Conservation (phyloP, 2,797 vertebrate species). For the Nasua narica region DNA sequence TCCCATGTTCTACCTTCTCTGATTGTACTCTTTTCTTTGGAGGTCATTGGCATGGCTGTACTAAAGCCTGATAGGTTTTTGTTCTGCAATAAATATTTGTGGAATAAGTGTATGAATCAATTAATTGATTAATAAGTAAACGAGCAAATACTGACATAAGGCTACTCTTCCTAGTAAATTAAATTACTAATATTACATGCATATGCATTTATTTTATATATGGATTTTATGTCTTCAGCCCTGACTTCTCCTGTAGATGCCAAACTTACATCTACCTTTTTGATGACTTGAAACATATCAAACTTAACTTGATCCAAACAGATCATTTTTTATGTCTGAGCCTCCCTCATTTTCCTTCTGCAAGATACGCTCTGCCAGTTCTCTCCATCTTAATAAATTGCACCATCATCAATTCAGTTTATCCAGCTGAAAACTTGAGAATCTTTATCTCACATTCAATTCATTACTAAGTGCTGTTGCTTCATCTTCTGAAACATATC, state of each 20-base stretch:
- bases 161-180: neutral
- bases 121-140: neutral
- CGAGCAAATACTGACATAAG: neutral
- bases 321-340: neutral
- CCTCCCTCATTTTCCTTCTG: neutral
- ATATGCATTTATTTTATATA: neutral
- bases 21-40: neutral
- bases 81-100: neutral
- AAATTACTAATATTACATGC: neutral
- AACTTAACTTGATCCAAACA: constrained; percentile 1
- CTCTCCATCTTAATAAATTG: neutral
- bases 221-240: neutral
- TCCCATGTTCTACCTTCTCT: neutral
- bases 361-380: neutral
- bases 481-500: neutral
- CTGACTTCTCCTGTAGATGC: neutral
- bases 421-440: neutral
- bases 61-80: neutral
- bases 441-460: neutral
- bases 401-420: neutral
- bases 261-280: neutral
- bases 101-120: neutral
- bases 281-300: neutral
- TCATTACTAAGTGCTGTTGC: neutral
- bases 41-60: neutral